Base-by-base conservation (phyloP, 2,888 invertebrate genomes). In the Eutolmus rufibarbis region DNA sequence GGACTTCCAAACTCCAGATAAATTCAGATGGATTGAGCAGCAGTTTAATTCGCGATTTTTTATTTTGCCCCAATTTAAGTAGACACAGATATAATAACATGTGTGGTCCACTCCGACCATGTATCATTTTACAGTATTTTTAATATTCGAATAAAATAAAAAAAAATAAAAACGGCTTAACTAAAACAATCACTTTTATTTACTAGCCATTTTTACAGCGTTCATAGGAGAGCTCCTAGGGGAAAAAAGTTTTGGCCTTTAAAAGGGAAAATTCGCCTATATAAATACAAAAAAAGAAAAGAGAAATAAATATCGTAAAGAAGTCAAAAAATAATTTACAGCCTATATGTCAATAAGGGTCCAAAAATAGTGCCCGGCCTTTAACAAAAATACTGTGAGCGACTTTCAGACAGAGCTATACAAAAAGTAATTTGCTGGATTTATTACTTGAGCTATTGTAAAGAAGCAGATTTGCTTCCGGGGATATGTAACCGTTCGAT, bases 351-450 rank as follows among this genome's bases (percentile, higher is more conserved):
- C 56, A 56, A 57, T n/a, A 66, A 66, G 66, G 28, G 28, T 28
- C 28, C 28, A 66, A 66, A 66, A 66, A 66, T 19, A 66, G 1
- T 66, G 66, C 4, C 66, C 19, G 19, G 23, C 23, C n/a, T 66
- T 76, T 5, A 76, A 76, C 40, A n/a, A 19, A 76, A 76, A 76
- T 76, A 76, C 76, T 76, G 40, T 34, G 14, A 34, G 28, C 34
- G 37, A 81, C 12, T 81, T 51, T 81, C 14, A 56, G 31, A 31
- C 66, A 57, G 76, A 46, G 43, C 90, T 92, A 92, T 89, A 92
- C 92, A 89, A 92, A 92, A 40, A 92, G 90, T 89, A 92, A 89
- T 74, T 91, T 91, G 84, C 91, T 91, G 85, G 91, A 89, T 87
- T 90, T 91, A 14, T 90, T 90, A 88, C 90, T 91, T 66, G 91